phyloP scores from a whole-genome alignment of 2,113 vertebrate genomes.

The Phylloscopus trochilus region DNA sequence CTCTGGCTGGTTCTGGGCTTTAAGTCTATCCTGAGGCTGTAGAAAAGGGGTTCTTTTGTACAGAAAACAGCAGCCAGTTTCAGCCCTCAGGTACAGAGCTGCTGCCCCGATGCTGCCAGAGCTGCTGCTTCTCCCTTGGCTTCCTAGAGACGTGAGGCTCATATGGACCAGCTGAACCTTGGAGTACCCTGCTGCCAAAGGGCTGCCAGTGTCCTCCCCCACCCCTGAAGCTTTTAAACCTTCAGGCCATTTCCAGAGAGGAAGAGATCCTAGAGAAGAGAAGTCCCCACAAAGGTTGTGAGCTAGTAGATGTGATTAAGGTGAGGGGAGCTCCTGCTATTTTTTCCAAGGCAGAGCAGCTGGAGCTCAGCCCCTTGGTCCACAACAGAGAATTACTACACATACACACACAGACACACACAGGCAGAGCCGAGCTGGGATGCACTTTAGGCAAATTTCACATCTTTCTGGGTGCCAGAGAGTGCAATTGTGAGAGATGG shows the following conservation, averaged over 20 bases:
- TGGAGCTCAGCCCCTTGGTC: neutral
- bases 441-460: neutral
- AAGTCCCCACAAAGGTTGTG: neutral
- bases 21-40: neutral
- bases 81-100: neutral
- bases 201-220: neutral
- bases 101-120: neutral
- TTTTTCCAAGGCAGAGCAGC: neutral
- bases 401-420: rapidly evolving
- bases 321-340: neutral
- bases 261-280: neutral
- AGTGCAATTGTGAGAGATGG: neutral
- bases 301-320: neutral
- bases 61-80: neutral
- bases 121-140: neutral
- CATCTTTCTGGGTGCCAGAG: neutral
- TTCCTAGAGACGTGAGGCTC: neutral
- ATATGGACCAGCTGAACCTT: neutral
- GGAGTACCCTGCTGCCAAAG: neutral
- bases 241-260: neutral
- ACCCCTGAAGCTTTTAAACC: neutral
- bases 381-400: neutral
- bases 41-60: neutral
- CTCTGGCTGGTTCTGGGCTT: neutral
- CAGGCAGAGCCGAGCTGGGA: neutral